Base-by-base conservation (phyloP, 2,888 invertebrate species). In the Kryphioiulus occultus region DNA sequence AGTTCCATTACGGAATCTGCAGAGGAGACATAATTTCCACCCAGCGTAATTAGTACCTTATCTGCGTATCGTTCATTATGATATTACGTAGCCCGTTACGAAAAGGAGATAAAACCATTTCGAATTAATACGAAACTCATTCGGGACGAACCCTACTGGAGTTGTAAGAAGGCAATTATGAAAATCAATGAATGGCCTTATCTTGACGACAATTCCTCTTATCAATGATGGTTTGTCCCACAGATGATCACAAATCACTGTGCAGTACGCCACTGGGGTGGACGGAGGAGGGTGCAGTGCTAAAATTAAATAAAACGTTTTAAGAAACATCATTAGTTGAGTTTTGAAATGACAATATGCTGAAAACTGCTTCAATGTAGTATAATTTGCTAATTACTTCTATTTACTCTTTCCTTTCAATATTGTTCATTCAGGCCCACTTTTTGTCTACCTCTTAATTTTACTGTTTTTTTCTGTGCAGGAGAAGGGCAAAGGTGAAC, bases 401-500 rank as follows among this genome's bases (percentile, higher is more conserved):
- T 9, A 9, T 9, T 39, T 5, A 5, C 5, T 39, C 39, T 39
- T 39, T 5, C 39, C n/a, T n/a, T n/a, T n/a, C n/a, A n/a, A n/a
- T n/a, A n/a, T n/a, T n/a, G n/a, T n/a, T n/a, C n/a, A n/a, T n/a
- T n/a, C n/a, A n/a, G n/a, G n/a, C n/a, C n/a, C n/a, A n/a, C n/a
- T n/a, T n/a, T n/a, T n/a, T n/a, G n/a, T n/a, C n/a, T n/a, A n/a
- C 39, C 39, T 5, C 3, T 39, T 9, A 39, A 39, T 39, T 3
- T 39, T 39, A 9, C 39, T n/a, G 53, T n/a, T 68, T 87, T 87
- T 10, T 47, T n/a, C n/a, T n/a, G n/a, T n/a, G n/a, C n/a, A 87
- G 87, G 47, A 44, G 15, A 87, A 93, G 91, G 90, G 90, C n/a
- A 92, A 91, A 85, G 93, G 93, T n/a, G 93, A 93, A 85, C 87